Conservation (phyloP, 2,113 vertebrate genomes). For the Rhinolophus sinicus region DNA sequence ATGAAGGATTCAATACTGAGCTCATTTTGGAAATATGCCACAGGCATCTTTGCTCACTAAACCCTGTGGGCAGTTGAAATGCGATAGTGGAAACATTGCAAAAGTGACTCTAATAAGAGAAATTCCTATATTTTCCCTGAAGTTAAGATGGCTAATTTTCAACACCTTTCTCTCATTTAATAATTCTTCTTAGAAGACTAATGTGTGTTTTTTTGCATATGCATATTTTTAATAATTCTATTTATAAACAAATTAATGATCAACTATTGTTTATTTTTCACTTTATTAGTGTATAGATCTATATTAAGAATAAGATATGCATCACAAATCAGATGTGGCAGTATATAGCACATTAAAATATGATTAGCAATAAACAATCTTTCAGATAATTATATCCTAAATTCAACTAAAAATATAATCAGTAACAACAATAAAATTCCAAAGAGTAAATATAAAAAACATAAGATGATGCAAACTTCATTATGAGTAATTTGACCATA, state of each 20-base stretch:
- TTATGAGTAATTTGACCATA: not conserved
- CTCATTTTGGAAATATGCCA: slow-evolving; percentile 35
- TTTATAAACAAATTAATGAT: not conserved
- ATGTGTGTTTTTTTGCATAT: not conserved
- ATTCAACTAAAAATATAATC: not conserved
- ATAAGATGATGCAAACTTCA: not conserved
- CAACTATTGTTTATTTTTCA: not conserved
- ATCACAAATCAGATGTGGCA: not conserved
- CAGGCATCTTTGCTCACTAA: slow-evolving; percentile 52
- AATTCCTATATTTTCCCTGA: not conserved
- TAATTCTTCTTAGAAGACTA: not conserved
- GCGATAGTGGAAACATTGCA: not conserved
- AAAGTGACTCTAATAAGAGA: not conserved
- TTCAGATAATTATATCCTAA: not conserved
- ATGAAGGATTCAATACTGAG: not conserved
- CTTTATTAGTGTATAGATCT: not conserved
- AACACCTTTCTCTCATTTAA: not conserved
- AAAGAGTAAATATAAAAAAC: not conserved
- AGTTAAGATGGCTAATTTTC: not conserved
- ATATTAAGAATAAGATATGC: not conserved
- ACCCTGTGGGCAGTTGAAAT: not conserved
- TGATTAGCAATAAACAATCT: not conserved
- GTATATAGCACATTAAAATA: not conserved
- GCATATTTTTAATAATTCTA: not conserved
- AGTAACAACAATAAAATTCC: not conserved